These are phyloP conservation scores for Girardinus metallicus DNA, from an alignment of 2,797 vertebrate species.

Conservation along the genomic window DNA sequence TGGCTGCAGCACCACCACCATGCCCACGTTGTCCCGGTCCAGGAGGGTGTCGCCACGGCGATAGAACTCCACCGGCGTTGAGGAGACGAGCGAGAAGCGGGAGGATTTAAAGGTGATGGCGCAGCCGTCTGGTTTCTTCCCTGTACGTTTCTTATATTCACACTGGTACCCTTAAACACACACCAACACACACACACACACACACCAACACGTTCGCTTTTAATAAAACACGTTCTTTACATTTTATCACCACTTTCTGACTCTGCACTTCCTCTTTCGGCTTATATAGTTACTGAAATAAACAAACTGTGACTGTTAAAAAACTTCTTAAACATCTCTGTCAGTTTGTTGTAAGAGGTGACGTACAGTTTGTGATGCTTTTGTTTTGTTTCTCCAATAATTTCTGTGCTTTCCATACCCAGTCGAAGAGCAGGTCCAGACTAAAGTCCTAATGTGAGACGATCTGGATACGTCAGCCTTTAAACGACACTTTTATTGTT, in stretches of 20 bases:
- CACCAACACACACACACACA: constrained; percentile 15
- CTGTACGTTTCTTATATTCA: constrained; percentile 95
- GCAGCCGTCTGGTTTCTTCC: constrained; percentile 92
- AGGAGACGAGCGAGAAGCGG: constrained; percentile 87
- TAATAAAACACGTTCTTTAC: neutral
- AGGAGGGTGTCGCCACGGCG: constrained; percentile 86
- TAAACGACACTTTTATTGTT: no score
- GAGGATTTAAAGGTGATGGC: constrained; percentile 89
- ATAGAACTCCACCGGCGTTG: constrained; percentile 90
- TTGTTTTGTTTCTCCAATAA: no score
- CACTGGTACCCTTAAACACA: constrained; percentile 89
- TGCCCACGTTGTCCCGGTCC: constrained; percentile 93
- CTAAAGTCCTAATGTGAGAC: no score
- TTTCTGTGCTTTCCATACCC: no score
- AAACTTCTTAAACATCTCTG: no score
- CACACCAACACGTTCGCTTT: neutral
- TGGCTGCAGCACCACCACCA: constrained; percentile 89
- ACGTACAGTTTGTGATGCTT: no score
- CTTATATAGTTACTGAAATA: no score
- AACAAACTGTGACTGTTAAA: no score
- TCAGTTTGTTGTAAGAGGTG: no score
- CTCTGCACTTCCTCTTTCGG: neutral
- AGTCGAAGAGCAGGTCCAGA: no score
- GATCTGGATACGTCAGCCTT: no score
- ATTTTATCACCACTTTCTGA: neutral